Evolutionary conservation across 2,888 invertebrate genomes (phyloP), one percentile per base, ranked within the genome.

Genomic region (Colostygia pectinataria): DNA sequence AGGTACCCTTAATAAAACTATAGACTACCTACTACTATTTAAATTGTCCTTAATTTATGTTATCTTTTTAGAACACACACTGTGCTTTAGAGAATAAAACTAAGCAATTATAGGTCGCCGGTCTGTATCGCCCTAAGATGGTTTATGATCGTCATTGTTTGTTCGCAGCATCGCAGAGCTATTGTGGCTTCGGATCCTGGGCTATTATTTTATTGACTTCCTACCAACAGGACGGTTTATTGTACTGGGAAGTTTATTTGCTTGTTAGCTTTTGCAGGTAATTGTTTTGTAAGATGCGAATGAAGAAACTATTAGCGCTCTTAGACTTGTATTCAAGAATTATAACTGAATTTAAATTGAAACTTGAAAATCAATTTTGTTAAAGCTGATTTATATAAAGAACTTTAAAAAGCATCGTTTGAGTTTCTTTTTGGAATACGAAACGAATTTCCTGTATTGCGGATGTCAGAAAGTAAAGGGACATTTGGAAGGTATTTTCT

Each of bases 181-280:
- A 68, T 74, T 76, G 75, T 76, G 69, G 66, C 60, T 68, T 57
- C 61, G 67, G 64, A 70, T 68, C 20, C 20, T 20, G 53, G 55
- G 64, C 71, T 71, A 78, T 76, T 80, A 75, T 79, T 79, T 82
- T 80, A 82, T 80, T 80, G 80, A 81, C 77, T 80, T 78, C 79
- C 80, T 77, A 76, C 74, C 66, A 71, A 74, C 74, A 67, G 69
- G 66, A 66, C 63, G 63, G 68, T 68, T 76, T 71, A 74, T 72
- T 71, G 65, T 68, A 55, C 64, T 66, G 55, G 59, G 57, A 62
- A 57, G 66, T 70, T 66, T 69, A 59, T 59, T 59, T 49, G 50
- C 50, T 55, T 52, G 51, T 52, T 55, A 54, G 48, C 38, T 46
- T 47, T 40, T 46, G 38, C 53, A 54, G 51, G 54, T 59, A 56